Base-by-base conservation (phyloP, 1,140 invertebrate genomes). In the Gonatopus flavifemur region DNA sequence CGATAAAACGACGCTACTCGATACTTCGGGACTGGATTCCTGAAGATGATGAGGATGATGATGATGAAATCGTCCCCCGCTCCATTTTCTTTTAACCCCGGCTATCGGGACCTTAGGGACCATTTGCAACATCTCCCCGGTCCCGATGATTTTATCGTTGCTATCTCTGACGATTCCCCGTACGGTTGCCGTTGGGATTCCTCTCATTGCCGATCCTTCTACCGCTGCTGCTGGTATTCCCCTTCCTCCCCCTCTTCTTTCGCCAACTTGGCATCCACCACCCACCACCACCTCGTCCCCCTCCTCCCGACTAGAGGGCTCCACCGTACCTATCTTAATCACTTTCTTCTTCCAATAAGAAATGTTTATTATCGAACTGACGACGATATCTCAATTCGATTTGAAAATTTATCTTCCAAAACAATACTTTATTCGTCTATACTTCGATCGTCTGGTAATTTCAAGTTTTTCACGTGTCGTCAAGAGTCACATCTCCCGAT, bases 1-100 rank as follows among this genome's bases (percentile, higher is more conserved):
- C 39, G 76, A 74, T 10, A 73, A 48, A 0, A 69, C 69, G 28
- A 68, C 64, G 42, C 72, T 71, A 54, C 72, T 74, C 5, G 74
- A 76, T 6, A 77, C 73, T 47, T 76, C 73, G 13, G 68, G 60
- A 39, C 82, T 78, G 80, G 84, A 72, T 80, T 84, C 55, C 70
- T 74, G 83, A 62, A 66, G 76, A 62, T 51, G 49, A 16, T 24
- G 45, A 8, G 38, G n/a, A 18, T 53, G 49, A 15, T 60, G 21
- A 39, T 57, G 35, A 36, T 18, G n/a, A n/a, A n/a, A n/a, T 59
- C 81, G 59, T n/a, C 60, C 44, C 19, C 59, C 67, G 28, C 62
- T 67, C 72, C 73, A 78, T 28, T 68, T 64, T 8, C 71, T 55
- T 13, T 70, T 70, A 0, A 78, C 57, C 5, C 74, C 72, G 18